These are phyloP conservation scores for Lamellibrachia satsuma DNA, from an alignment of 2,888 invertebrate species.

Conservation along the genomic window DNA sequence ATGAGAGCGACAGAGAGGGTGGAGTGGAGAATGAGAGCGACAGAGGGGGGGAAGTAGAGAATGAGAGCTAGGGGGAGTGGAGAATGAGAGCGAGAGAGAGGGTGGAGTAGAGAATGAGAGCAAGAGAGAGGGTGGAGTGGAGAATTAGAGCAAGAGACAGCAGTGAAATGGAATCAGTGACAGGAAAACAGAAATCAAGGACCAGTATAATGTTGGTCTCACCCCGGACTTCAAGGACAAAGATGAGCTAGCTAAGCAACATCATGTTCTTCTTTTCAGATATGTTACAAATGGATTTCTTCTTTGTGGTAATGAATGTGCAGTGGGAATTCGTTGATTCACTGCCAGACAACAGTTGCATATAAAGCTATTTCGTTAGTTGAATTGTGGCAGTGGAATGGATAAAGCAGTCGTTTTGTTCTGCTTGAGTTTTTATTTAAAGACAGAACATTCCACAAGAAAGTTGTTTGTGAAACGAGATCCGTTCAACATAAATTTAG, in stretches of 20 bases:
- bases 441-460: neutral
- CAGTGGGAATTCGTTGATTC: neutral
- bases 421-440: neutral
- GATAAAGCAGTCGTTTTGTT: neutral
- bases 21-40: neutral
- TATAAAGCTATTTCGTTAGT: neutral
- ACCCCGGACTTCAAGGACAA: too few relatives aligned
- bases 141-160: too few relatives aligned
- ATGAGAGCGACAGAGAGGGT: neutral
- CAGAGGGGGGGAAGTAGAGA: neutral
- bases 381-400: neutral
- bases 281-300: neutral
- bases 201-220: too few relatives aligned
- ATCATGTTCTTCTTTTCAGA: neutral
- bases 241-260: too few relatives aligned
- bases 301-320: neutral
- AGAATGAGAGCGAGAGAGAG: neutral
- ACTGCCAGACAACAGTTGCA: neutral
- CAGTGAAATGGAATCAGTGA: neutral
- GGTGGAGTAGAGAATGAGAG: neutral
- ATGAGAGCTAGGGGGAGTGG: neutral
- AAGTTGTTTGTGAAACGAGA: neutral
- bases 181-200: neutral
- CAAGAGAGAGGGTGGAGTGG: too few relatives aligned
- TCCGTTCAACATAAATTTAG: neutral